Evolutionary conservation across 2,888 invertebrate genomes (phyloP).

Genomic region (Drosophila vallismaia): DNA sequence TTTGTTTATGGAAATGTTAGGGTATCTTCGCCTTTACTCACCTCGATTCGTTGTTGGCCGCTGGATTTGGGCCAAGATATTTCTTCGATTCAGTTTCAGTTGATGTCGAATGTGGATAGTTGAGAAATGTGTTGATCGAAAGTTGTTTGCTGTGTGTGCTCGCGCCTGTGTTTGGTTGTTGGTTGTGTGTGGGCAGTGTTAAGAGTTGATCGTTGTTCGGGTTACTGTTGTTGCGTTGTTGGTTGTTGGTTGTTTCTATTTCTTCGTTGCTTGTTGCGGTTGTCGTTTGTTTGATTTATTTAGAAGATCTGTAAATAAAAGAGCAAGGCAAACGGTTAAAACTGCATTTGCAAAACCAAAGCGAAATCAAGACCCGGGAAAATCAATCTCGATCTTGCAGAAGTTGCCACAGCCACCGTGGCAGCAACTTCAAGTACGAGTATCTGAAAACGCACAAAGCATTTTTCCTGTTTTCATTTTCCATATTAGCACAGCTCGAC

Average conservation of each 20-base stretch:
- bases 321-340: constrained; percentile 34
- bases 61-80: constrained; percentile 41
- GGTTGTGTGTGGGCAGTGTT: constrained; percentile 50
- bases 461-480: constrained; percentile 80
- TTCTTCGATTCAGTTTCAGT: constrained; percentile 33
- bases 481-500: constrained; percentile 73
- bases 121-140: constrained; percentile 36
- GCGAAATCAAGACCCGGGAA: constrained; percentile 10
- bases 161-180: constrained; percentile 16
- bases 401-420: too few species aligned
- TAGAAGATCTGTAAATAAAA: constrained; percentile 69
- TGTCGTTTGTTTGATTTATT: constrained; percentile 56
- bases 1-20: constrained; percentile 8
- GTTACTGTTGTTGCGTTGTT: constrained; percentile 34
- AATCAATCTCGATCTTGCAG: not conserved
- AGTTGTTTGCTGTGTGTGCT: constrained; percentile 39
- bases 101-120: constrained; percentile 22
- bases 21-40: constrained; percentile 42
- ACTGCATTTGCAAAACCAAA: constrained; percentile 16
- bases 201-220: constrained; percentile 55
- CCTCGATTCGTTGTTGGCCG: constrained; percentile 54
- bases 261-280: constrained; percentile 53
- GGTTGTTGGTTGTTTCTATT: constrained; percentile 46
- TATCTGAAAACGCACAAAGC: constrained; percentile 51
- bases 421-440: constrained; percentile 23